phyloP scores from a whole-genome alignment of 2,113 vertebrate genomes.

The Mixornis gularis region DNA sequence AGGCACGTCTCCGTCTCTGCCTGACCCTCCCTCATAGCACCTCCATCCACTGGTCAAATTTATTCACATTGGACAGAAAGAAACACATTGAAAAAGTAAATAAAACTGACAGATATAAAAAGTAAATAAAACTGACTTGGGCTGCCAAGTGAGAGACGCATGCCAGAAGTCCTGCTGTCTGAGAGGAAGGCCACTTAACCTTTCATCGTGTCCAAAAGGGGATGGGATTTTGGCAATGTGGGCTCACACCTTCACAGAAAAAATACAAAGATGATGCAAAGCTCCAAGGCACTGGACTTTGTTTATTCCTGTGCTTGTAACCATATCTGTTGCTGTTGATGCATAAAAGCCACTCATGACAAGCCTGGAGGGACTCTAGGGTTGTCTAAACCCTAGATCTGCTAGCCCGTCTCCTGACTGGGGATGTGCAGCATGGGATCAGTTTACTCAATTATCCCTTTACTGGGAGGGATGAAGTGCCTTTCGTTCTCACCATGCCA shows the following conservation, averaged over 20 bases:
- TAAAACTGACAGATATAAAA: neutral
- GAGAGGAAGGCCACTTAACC: conserved; percentile 14
- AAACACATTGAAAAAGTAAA: conserved; percentile 26
- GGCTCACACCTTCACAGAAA: neutral
- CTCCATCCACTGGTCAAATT: neutral
- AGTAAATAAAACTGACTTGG: conserved; percentile 5
- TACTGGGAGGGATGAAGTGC: neutral
- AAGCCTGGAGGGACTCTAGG: neutral
- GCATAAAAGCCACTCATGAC: neutral
- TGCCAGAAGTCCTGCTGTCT: conserved; percentile 18
- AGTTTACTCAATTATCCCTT: neutral
- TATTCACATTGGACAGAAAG: neutral
- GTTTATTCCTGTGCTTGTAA: neutral
- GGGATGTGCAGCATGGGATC: neutral
- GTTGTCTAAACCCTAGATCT: neutral
- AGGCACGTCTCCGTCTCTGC: neutral
- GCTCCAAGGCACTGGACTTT: neutral
- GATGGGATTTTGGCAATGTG: neutral
- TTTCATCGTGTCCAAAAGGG: neutral
- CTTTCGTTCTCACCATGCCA: fast-evolving
- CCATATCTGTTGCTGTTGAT: neutral
- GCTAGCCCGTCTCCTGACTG: neutral
- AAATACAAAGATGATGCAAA: neutral
- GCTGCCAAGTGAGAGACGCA: neutral
- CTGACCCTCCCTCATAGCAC: neutral